Evolutionary conservation across 2,113 vertebrate species (phyloP).

Genomic region (human): GRCh38 chr7:135357001-135357500

Average conservation of each 20-base stretch:
- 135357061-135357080: background rate
- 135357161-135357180: background rate
- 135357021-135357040: background rate
- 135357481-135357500: background rate
- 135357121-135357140: background rate
- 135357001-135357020: constrained; percentile 9
- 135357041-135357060: background rate
- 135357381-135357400: background rate
- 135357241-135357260: background rate
- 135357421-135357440: background rate
- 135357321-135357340: background rate
- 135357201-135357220: background rate
- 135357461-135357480: background rate
- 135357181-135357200: background rate
- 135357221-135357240: background rate
- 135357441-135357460: background rate
- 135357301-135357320: background rate
- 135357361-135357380: background rate
- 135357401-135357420: background rate
- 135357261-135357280: constrained; percentile 26
- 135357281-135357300: background rate
- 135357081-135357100: background rate
- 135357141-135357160: background rate
- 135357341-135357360: background rate
- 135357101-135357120: background rate